Evolutionary conservation across 2,797 vertebrate genomes (phyloP).

Genomic region (Champsocephalus gunnari): DNA sequence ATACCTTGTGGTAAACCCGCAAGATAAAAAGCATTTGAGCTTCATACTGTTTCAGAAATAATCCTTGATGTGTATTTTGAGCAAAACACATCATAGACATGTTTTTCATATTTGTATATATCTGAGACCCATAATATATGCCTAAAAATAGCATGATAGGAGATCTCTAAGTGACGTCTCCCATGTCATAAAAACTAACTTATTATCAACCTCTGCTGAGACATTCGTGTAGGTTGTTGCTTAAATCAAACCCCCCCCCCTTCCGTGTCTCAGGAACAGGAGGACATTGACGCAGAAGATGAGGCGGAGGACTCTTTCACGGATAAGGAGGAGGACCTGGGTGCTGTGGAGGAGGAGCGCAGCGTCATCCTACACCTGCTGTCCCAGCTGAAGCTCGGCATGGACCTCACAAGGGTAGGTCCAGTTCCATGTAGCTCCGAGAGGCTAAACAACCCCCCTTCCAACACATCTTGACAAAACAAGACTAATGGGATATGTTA

Average conservation of each 20-base stretch:
- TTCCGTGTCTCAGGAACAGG: slow-evolving; percentile 86
- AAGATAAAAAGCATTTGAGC: too few relatives aligned
- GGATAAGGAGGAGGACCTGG: slow-evolving; percentile 93
- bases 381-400: slow-evolving; percentile 98
- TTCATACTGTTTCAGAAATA: too few relatives aligned
- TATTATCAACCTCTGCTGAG: not conserved
- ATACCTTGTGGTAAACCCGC: too few relatives aligned
- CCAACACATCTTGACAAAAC: not conserved
- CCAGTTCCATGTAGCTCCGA: slow-evolving; percentile 41
- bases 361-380: slow-evolving; percentile 98
- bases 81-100: too few relatives aligned
- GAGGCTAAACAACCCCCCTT: not conserved
- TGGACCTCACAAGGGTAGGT: slow-evolving; percentile 97
- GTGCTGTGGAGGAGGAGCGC: slow-evolving; percentile 95
- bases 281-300: slow-evolving; percentile 92
- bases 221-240: not conserved
- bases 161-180: not conserved
- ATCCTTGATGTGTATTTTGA: too few relatives aligned
- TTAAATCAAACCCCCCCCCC: slow-evolving; percentile 5
- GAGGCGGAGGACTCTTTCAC: slow-evolving; percentile 90
- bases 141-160: too few relatives aligned
- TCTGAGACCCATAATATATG: too few relatives aligned
- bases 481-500: too few relatives aligned
- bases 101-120: too few relatives aligned
- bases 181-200: slow-evolving; percentile 2